Base-by-base conservation (phyloP, 2,113 vertebrate genomes). In the Eonycteris spelaea region DNA sequence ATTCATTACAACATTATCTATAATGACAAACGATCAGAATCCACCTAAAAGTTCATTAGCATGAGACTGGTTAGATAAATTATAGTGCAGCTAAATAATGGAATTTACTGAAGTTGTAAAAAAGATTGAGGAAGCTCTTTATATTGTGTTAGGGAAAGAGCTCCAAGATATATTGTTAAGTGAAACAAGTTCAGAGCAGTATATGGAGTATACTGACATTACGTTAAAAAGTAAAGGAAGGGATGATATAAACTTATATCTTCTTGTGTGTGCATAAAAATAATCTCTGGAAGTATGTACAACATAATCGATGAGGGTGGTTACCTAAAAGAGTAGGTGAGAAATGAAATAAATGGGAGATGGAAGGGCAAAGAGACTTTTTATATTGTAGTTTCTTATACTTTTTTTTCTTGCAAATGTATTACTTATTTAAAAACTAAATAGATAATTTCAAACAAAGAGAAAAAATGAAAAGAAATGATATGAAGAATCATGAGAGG, bases 401-500 rank as follows among this genome's bases (percentile, higher is more conserved):
- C 22, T 61, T 95, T 86, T 59, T 59, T 0, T 83, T 92, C 30
- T 87, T 90, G 33, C n/a, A 88, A 67, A 79, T 61, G 16, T 65
- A 35, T 85, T 82, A 88, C 9, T 80, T 91, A 55, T 88, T 95
- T 26, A 86, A 90, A 92, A 71, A 33, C 5, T n/a, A 92, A 96
- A 65, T 30, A 88, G 57, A 40, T 53, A 15, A 93, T 75, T 59
- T 67, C 26, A 83, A 86, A 26, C 21, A 15, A 88, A 65, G 2
- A 43, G 43, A 35, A 40, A 80, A 74, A 79, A 77, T 85, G 30
- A 87, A 91, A 78, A 94, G 15, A 84, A 94, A 57, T 5, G n/a
- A n/a, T 78, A 65, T 48, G 48, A 89, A 95, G 7, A 84, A 82
- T 43, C 73, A 22, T 33, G 18, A 94, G 45, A 91, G 43, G 12